phyloP scores from a whole-genome alignment of 2,113 vertebrate genomes.

The Epinephelus moara region DNA sequence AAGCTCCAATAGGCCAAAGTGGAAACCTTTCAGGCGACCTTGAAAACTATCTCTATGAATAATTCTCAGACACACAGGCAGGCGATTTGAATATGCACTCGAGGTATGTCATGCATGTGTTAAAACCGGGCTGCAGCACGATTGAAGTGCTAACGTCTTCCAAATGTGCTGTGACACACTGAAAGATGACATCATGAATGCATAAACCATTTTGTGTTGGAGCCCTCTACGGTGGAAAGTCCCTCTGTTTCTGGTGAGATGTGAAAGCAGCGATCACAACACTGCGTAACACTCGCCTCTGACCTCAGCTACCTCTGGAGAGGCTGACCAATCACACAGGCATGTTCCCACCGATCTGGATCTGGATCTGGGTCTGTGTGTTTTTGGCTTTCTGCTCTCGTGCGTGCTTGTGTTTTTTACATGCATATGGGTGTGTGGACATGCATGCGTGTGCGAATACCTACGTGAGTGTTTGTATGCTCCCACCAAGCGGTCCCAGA shows the following conservation, averaged over 20 bases:
- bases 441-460: not conserved
- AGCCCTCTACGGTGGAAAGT: slow-evolving; percentile 73
- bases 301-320: slow-evolving; percentile 66
- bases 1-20: not conserved
- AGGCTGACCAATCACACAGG: slow-evolving; percentile 54
- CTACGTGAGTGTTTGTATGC: slow-evolving; percentile 16
- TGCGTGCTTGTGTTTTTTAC: not conserved
- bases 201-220: slow-evolving; percentile 66
- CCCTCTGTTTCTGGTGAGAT: slow-evolving; percentile 67
- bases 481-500: slow-evolving; percentile 61
- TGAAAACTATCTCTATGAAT: not conserved
- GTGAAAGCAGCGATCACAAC: slow-evolving; percentile 53
- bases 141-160: slow-evolving; percentile 71
- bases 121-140: slow-evolving; percentile 37
- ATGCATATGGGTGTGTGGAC: slow-evolving; percentile 8
- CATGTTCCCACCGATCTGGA: slow-evolving; percentile 68
- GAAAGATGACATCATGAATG: slow-evolving; percentile 77
- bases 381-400: not conserved
- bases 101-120: slow-evolving; percentile 48
- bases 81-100: slow-evolving; percentile 28
- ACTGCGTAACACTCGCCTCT: slow-evolving; percentile 42
- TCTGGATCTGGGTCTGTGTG: slow-evolving; percentile 7
- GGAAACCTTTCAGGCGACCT: not conserved
- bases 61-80: slow-evolving; percentile 16
- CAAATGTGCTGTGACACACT: slow-evolving; percentile 75